Evolutionary conservation across 1,140 invertebrate genomes (phyloP).

Genomic region (Ectropis grisescens): DNA sequence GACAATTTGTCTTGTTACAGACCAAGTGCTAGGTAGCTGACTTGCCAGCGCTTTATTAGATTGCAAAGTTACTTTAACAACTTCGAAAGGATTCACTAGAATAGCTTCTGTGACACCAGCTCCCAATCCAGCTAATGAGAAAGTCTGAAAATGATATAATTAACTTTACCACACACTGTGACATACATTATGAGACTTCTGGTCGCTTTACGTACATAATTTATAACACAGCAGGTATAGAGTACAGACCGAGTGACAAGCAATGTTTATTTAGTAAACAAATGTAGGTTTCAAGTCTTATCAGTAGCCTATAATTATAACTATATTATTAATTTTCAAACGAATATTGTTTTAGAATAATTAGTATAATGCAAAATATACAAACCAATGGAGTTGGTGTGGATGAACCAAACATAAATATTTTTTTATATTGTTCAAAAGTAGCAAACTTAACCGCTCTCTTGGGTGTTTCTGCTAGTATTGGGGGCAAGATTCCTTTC

Average conservation of each 20-base stretch:
- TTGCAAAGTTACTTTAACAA: slow-evolving; percentile 91
- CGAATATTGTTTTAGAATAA: too few relatives aligned
- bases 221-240: too few relatives aligned
- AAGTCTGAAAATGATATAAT: slow-evolving; percentile 81
- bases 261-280: slow-evolving; percentile 1
- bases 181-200: too few relatives aligned
- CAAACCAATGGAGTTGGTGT: slow-evolving; percentile 79
- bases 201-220: too few relatives aligned
- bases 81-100: slow-evolving; percentile 94
- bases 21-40: slow-evolving; percentile 80
- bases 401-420: slow-evolving; percentile 83
- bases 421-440: slow-evolving; percentile 92
- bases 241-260: slow-evolving; percentile 1
- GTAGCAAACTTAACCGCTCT: slow-evolving; percentile 93
- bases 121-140: slow-evolving; percentile 86
- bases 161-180: too few relatives aligned
- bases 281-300: too few relatives aligned
- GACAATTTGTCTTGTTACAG: slow-evolving; percentile 85
- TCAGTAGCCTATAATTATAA: too few relatives aligned
- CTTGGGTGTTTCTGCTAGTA: slow-evolving; percentile 95
- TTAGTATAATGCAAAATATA: too few relatives aligned
- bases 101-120: slow-evolving; percentile 91
- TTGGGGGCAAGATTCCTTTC: slow-evolving; percentile 93
- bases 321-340: too few relatives aligned
- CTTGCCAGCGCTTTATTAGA: slow-evolving; percentile 72